Conservation (phyloP, 2,797 vertebrate species). For the Neoniphon sammara region DNA sequence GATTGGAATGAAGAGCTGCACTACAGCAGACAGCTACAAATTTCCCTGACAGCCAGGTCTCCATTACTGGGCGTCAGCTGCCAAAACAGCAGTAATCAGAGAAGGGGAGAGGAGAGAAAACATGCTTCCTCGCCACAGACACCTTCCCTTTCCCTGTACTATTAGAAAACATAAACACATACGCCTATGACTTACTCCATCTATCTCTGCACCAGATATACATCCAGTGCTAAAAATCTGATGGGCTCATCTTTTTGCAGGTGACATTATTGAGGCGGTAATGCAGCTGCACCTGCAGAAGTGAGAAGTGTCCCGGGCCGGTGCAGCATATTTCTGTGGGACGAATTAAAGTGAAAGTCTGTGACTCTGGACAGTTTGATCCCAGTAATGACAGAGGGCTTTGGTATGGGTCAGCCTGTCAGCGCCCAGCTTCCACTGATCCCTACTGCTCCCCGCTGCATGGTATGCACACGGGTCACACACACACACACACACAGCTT, state of each 20-base stretch:
- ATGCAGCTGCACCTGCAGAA: conserved; percentile 17
- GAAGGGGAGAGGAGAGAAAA: conserved; percentile 72
- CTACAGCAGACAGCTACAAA: conserved; percentile 84
- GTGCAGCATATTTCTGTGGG: conserved; percentile 42
- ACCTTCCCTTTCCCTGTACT: conserved; percentile 56
- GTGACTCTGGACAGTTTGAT: conserved; percentile 76
- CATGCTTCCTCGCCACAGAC: conserved; percentile 62
- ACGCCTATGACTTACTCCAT: conserved; percentile 15
- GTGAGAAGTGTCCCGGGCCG: conserved; percentile 13
- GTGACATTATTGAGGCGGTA: conserved; percentile 19
- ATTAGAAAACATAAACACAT: conserved; percentile 59
- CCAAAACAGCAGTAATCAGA: conserved; percentile 84
- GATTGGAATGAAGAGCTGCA: conserved; percentile 83
- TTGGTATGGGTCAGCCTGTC: conserved; percentile 75
- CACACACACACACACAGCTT: background rate
- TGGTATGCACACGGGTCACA: conserved; percentile 46
- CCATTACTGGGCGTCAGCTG: conserved; percentile 83
- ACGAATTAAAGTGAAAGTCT: conserved; percentile 69
- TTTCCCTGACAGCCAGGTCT: conserved; percentile 85
- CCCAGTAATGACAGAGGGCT: conserved; percentile 77
- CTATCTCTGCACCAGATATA: conserved; percentile 22
- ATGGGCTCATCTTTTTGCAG: conserved; percentile 25
- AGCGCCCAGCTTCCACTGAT: conserved; percentile 68
- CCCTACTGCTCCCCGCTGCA: conserved; percentile 58
- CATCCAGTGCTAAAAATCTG: conserved; percentile 33